phyloP scores from a whole-genome alignment of 53 echinoderm and acorn worm genomes.

The Zoroaster sp. region DNA sequence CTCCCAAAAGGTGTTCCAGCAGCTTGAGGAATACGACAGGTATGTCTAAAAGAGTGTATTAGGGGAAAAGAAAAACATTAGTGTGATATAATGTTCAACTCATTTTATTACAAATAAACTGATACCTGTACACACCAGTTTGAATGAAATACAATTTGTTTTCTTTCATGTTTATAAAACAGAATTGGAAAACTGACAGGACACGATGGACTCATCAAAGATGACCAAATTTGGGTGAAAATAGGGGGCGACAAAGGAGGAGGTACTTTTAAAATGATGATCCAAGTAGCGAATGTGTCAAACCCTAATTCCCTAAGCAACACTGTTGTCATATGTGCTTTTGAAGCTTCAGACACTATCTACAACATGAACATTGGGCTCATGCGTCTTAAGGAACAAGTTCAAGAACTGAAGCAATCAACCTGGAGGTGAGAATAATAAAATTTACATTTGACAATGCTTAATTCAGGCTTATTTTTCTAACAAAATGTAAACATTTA shows the following conservation, averaged over 20 bases:
- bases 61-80: neutral
- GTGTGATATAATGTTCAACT: neutral
- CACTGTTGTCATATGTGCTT: constrained; percentile 4
- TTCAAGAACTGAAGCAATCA: constrained; percentile 8
- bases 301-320: constrained; percentile 37
- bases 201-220: constrained; percentile 18
- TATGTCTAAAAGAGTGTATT: neutral
- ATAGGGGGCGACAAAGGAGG: constrained; percentile 51
- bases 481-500: neutral
- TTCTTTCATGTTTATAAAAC: neutral
- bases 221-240: constrained; percentile 28
- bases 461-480: neutral
- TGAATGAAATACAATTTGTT: neutral
- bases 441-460: neutral
- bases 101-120: neutral
- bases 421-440: constrained; percentile 24
- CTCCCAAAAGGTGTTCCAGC: constrained; percentile 10
- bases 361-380: constrained; percentile 42
- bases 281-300: constrained; percentile 44
- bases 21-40: constrained; percentile 22
- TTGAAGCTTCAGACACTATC: constrained; percentile 34
- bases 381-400: constrained; percentile 5
- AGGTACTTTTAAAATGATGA: constrained; percentile 59
- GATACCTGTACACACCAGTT: constrained; percentile 7
- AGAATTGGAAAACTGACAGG: constrained; percentile 12